Conservation (phyloP, 1,140 invertebrate genomes). For the Achatina immaculata region DNA sequence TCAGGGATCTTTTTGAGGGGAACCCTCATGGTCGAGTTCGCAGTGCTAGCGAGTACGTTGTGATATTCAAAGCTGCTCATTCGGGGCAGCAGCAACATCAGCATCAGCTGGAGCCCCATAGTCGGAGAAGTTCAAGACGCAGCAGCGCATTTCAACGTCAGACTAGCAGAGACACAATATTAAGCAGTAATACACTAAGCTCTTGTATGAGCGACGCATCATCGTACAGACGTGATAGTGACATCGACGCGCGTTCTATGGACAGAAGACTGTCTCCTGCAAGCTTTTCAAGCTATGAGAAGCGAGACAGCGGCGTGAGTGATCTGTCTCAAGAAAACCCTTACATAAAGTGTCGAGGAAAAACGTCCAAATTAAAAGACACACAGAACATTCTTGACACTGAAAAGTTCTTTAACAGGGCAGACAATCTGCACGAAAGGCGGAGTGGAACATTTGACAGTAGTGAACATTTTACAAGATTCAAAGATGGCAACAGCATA, state of each 20-base stretch:
- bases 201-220: slow-evolving; percentile 49
- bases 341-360: neutral
- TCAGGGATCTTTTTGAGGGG: slow-evolving; percentile 42
- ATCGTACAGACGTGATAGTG: slow-evolving; percentile 41
- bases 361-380: neutral
- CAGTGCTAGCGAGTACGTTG: slow-evolving; percentile 51
- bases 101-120: slow-evolving; percentile 29
- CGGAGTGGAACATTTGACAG: neutral
- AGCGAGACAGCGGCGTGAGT: slow-evolving; percentile 27
- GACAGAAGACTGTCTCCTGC: slow-evolving; percentile 14
- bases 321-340: slow-evolving; percentile 13
- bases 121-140: slow-evolving; percentile 11
- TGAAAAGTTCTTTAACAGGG: neutral
- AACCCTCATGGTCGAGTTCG: slow-evolving; percentile 41
- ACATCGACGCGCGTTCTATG: slow-evolving; percentile 23
- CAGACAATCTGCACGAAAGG: neutral
- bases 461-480: neutral
- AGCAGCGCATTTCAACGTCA: slow-evolving; percentile 35
- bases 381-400: neutral
- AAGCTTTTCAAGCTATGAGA: slow-evolving; percentile 1
- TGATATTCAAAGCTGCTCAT: slow-evolving; percentile 41
- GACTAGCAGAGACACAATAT: slow-evolving; percentile 42
- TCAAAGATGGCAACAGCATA: slow-evolving; percentile 2
- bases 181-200: slow-evolving; percentile 46
- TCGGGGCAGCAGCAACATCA: neutral